These are phyloP conservation scores for Sarcophaga subvicina DNA, from an alignment of 2,888 invertebrate species.

Conservation along the genomic window DNA sequence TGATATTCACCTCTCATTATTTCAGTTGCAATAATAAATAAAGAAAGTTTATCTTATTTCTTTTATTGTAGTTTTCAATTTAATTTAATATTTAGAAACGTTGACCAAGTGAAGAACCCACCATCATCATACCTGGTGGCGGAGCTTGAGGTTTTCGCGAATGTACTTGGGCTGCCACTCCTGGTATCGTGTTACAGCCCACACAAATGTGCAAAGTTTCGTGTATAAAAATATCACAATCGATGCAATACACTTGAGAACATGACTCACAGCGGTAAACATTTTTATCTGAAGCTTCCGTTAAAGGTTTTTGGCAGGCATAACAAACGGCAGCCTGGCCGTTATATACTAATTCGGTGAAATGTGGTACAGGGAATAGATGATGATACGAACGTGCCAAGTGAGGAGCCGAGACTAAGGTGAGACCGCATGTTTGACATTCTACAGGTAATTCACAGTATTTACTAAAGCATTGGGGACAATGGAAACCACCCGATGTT, in stretches of 20 bases:
- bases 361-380: conserved; percentile 95
- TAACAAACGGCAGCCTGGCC: conserved; percentile 86
- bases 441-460: conserved; percentile 99
- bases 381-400: conserved; percentile 98
- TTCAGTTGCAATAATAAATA: neutral
- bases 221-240: conserved; percentile 97
- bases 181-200: conserved; percentile 91
- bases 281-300: conserved; percentile 86
- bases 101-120: conserved; percentile 60
- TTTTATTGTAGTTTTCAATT: neutral
- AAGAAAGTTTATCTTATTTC: neutral
- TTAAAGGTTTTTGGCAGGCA: conserved; percentile 88
- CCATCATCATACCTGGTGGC: conserved; percentile 51
- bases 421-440: conserved; percentile 97
- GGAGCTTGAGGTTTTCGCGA: conserved; percentile 76
- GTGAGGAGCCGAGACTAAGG: conserved; percentile 98
- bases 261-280: conserved; percentile 93
- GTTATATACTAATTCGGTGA: conserved; percentile 87
- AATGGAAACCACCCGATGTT: conserved; percentile 91
- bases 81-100: conserved; percentile 53
- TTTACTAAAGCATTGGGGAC: conserved; percentile 98
- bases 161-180: conserved; percentile 77
- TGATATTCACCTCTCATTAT: neutral
- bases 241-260: conserved; percentile 91
- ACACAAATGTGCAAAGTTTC: conserved; percentile 98